A percentile compares a stretch with the other conserved stretches of the same genome.
Conservation (phyloP, 2,888 invertebrate genomes). For the Idaea aversata region DNA sequence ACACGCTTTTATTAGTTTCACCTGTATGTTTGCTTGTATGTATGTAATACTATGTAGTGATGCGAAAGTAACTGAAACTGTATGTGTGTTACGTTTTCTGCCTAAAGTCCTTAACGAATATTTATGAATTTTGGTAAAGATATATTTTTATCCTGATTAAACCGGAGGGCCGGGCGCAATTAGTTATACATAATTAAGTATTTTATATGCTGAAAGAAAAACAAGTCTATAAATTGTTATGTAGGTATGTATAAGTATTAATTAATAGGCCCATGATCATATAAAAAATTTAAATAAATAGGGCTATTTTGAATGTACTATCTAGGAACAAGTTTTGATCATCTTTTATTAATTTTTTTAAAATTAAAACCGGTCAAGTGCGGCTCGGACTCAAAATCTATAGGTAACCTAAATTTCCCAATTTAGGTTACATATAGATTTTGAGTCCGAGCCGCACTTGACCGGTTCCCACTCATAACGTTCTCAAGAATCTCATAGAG, state of each 20-base stretch:
- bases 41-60: no score
- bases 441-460: not conserved
- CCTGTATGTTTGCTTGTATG: no score
- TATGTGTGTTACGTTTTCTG: no score
- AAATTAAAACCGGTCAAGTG: not conserved
- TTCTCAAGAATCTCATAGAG: no score
- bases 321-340: not conserved
- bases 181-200: no score
- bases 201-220: not conserved
- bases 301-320: not conserved
- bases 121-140: no score
- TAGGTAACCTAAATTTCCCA: no score
- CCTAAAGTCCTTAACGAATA: no score
- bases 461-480: not conserved
- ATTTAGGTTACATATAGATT: not conserved
- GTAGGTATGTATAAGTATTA: not conserved
- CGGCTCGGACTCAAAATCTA: not conserved
- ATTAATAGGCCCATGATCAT: not conserved
- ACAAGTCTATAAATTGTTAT: not conserved
- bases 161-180: no score
- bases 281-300: not conserved
- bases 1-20: no score
- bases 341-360: not conserved
- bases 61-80: no score
- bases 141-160: no score